phyloP scores from a whole-genome alignment of 2,113 vertebrate genomes.

The Caloenas nicobarica region DNA sequence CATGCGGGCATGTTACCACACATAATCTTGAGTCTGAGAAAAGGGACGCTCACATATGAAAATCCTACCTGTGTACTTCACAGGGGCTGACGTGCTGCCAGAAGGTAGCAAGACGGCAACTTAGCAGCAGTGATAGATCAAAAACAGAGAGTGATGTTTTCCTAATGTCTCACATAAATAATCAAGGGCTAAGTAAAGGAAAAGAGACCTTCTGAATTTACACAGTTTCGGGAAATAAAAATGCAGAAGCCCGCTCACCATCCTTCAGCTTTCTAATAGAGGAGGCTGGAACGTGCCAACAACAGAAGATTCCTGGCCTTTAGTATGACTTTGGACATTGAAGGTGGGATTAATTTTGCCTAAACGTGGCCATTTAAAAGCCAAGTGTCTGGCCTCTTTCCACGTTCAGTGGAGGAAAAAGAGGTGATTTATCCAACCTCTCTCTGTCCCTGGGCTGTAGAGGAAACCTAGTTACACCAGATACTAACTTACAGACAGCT shows the following conservation, averaged over 20 bases:
- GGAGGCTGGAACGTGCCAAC: background rate
- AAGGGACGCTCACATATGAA: background rate
- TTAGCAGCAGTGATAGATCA: background rate
- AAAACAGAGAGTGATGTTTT: background rate
- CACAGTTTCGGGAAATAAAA: background rate
- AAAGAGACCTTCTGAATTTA: background rate
- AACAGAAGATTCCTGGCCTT: background rate
- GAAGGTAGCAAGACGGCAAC: background rate
- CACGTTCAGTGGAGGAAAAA: background rate
- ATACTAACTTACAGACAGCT: background rate
- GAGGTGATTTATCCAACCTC: background rate
- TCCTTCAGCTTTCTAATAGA: background rate
- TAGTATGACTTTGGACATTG: background rate
- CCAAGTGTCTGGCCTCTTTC: background rate
- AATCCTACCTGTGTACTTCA: background rate
- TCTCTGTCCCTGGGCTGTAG: background rate
- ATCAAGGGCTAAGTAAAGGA: background rate
- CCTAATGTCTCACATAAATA: background rate
- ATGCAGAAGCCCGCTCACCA: background rate
- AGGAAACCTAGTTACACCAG: background rate
- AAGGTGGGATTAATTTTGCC: background rate
- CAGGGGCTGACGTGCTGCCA: background rate
- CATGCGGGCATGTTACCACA: background rate
- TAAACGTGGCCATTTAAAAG: background rate
- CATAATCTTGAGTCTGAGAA: background rate